Evolutionary conservation across 2,113 vertebrate species (phyloP).

Genomic region (Mirounga angustirostris): DNA sequence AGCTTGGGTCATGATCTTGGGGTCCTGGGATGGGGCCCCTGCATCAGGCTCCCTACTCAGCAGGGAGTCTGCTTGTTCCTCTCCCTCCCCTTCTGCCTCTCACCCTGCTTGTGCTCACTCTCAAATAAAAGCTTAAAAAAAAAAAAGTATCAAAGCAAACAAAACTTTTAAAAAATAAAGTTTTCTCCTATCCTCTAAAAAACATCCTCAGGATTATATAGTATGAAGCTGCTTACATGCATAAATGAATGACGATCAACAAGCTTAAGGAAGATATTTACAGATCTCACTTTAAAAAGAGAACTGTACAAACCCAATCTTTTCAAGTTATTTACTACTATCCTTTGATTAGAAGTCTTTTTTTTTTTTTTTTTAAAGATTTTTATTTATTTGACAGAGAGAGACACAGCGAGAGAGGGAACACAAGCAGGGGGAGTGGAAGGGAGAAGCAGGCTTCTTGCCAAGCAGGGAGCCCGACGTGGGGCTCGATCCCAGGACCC

Average conservation of each 20-base stretch:
- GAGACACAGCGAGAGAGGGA: too few relatives aligned
- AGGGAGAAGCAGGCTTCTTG: too few relatives aligned
- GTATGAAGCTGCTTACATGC: neutral
- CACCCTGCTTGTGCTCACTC: neutral
- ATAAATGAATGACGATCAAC: slow-evolving; percentile 1
- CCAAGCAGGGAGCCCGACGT: too few relatives aligned
- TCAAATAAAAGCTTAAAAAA: neutral
- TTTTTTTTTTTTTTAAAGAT: too few relatives aligned
- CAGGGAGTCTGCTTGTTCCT: neutral
- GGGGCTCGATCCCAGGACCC: too few relatives aligned
- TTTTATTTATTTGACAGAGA: too few relatives aligned
- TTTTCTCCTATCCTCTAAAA: slow-evolving; percentile 39
- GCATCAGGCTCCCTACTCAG: neutral
- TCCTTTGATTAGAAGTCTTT: neutral
- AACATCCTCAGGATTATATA: slow-evolving; percentile 38
- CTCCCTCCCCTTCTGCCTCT: neutral
- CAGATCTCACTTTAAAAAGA: neutral
- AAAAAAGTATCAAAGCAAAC: neutral
- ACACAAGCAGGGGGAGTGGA: too few relatives aligned
- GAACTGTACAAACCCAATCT: neutral
- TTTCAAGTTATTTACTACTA: slow-evolving; percentile 29
- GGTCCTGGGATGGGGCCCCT: neutral
- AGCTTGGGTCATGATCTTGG: neutral
- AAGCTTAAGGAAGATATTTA: slow-evolving; percentile 18
- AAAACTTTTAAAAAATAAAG: neutral